Base-by-base conservation (phyloP, 2,797 vertebrate species). In the Falco peregrinus region DNA sequence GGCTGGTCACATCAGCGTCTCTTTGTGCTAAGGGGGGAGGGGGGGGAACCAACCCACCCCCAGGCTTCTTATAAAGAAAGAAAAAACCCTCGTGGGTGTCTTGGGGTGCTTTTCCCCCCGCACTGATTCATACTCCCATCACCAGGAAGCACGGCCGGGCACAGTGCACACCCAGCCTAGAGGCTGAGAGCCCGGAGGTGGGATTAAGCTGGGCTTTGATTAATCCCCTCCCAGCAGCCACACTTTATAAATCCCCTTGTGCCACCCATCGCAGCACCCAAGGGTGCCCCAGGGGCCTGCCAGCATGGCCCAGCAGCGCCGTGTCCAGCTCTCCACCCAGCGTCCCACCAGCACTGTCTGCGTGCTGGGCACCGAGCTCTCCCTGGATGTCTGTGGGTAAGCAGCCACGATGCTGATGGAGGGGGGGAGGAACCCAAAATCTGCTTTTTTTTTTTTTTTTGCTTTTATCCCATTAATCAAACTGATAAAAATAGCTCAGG, bases 311-410 rank as follows among this genome's bases (percentile, higher is more conserved):
- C 76, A 96, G 56, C 96, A 97, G 64, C 95, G 97, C 64, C 97
- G 96, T 0, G 50, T 97, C 47, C 96, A 97, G 5, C 97, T 98
- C 17, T 97, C 97, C 37, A 91, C 96, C 19, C 97, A 98, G 63
- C 95, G 92, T 16, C 95, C 97, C 39, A 97, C 96, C 59, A 97
- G 95, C 28, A 91, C 95, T 0, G 94, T 98, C 56, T 98, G 94
- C 3, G 94, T 98, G 76, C 97, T 97, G 61, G 98, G 97, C 85
- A 96, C 98, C 5, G 98, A 98, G 90, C 96, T 97, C 39, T 76
- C 97, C n/a, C 93, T 98, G n/a, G 98, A 98, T 9, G 61, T 98
- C 76, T 93, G 80, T 4, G 97, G 98, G 98, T 98, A 97, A 98
- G 98, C 4, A 8, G 24, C 69, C 12, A 1, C 3, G 4, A 39